Conservation (phyloP, 1,140 invertebrate species). For the Trachymyrmex septentrionalis region DNA sequence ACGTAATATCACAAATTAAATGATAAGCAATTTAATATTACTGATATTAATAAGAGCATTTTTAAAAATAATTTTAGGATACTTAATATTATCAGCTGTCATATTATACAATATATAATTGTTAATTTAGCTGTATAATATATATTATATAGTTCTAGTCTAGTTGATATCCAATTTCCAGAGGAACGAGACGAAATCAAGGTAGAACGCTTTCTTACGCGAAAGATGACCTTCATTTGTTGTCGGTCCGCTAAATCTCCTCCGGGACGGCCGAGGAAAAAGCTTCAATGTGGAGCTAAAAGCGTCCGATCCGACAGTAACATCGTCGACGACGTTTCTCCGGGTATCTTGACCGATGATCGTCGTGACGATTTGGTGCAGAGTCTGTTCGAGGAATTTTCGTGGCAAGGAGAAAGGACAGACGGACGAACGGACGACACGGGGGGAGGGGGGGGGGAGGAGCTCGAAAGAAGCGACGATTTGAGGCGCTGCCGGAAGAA, state of each 20-base stretch:
- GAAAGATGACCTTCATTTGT: conserved; percentile 64
- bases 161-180: conserved; percentile 28
- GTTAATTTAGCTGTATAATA: neutral
- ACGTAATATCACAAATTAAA: no score
- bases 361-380: conserved; percentile 69
- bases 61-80: neutral
- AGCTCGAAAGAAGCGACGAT: conserved; percentile 27
- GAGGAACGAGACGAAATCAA: conserved; percentile 30
- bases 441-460: no score
- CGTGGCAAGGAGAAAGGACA: conserved; percentile 1
- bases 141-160: neutral
- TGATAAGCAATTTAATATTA: no score
- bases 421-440: conserved; percentile 19
- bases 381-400: conserved; percentile 62
- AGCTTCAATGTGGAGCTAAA: conserved; percentile 65
- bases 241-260: conserved; percentile 64
- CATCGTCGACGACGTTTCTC: conserved; percentile 48
- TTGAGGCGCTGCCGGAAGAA: conserved; percentile 60
- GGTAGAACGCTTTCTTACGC: conserved; percentile 30
- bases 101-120: neutral
- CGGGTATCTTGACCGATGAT: conserved; percentile 76
- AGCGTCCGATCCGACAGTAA: conserved; percentile 51
- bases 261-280: conserved; percentile 38
- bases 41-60: no score
- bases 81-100: neutral